Base-by-base conservation (phyloP, 2,113 vertebrate genomes). In the Eublepharis macularius region DNA sequence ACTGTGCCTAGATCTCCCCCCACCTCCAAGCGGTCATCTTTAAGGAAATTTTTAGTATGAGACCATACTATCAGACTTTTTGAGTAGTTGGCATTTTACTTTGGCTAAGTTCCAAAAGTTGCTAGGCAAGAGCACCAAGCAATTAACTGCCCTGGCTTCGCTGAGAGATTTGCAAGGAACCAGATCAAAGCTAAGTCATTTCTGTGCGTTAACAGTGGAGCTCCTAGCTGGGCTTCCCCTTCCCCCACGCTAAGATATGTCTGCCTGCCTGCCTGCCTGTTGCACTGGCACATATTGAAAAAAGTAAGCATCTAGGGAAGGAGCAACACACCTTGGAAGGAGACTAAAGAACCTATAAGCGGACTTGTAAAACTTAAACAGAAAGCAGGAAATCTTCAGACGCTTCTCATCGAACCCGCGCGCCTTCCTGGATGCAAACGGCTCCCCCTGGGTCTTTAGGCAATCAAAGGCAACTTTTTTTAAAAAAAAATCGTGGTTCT, bases 131-230 rank as follows among this genome's bases (percentile, higher is more conserved):
- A 86, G 90, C 0, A 0, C 92, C 91, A 95, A 87, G 94, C 94
- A 96, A 96, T 96, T 96, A 96, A 91, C 92, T 83, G 91, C 81
- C 90, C 92, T 89, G 86, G 84, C 94, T 94, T 63, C 13, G 39
- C 51, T 93, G 89, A 95, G 94, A 91, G 94, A 89, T 95, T 95
- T 95, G 94, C 93, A 94, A 94, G 90, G 85, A 87, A 89, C 0
- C 13, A 96, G 95, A 96, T 96, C 95, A 96, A 97, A 96, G 96
- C 91, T 81, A 70, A 95, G 94, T 95, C 60, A 93, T 94, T 94
- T 96, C 92, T 93, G 83, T 94, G 95, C 93, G 94, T 96, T 95
- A 96, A 94, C 87, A 86, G 89, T 78, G 91, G 86, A 92, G 91
- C 82, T 51, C 87, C 91, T 90, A 86, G 83, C 39, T 0, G 24